These are phyloP conservation scores for Nomada ferruginata DNA, from an alignment of 2,888 invertebrate species.

Conservation along the genomic window DNA sequence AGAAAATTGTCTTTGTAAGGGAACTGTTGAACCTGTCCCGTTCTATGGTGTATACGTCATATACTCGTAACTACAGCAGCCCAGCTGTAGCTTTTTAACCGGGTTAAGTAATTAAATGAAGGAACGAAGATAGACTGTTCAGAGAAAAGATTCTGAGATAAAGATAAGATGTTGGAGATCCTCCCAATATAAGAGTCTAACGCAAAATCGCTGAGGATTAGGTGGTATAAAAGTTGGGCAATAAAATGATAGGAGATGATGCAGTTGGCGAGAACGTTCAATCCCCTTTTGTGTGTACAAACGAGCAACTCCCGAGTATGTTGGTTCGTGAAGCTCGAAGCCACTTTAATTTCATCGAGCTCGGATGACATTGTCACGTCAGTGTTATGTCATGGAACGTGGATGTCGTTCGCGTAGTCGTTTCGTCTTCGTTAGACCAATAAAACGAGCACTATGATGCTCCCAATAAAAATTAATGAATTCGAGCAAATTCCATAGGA, in stretches of 20 bases:
- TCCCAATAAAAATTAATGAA: constrained; percentile 64
- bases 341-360: constrained; percentile 50
- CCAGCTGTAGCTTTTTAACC: neutral
- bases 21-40: too few relatives aligned
- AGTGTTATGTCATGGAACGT: constrained; percentile 58
- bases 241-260: neutral
- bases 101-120: neutral
- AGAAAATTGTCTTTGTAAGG: too few relatives aligned
- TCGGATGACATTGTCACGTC: constrained; percentile 48
- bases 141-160: too few relatives aligned
- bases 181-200: too few relatives aligned
- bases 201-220: neutral
- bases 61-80: too few relatives aligned
- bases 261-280: neutral
- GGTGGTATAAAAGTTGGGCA: neutral
- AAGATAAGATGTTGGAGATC: neutral
- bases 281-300: constrained; percentile 1
- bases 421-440: constrained; percentile 54
- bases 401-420: constrained; percentile 27
- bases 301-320: neutral
- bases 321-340: constrained; percentile 23
- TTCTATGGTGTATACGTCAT: too few relatives aligned
- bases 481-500: constrained; percentile 41
- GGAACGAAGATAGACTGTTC: neutral
- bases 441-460: constrained; percentile 47